Base-by-base conservation (phyloP, 2,113 vertebrate genomes). In the Brienomyrus longianalis region DNA sequence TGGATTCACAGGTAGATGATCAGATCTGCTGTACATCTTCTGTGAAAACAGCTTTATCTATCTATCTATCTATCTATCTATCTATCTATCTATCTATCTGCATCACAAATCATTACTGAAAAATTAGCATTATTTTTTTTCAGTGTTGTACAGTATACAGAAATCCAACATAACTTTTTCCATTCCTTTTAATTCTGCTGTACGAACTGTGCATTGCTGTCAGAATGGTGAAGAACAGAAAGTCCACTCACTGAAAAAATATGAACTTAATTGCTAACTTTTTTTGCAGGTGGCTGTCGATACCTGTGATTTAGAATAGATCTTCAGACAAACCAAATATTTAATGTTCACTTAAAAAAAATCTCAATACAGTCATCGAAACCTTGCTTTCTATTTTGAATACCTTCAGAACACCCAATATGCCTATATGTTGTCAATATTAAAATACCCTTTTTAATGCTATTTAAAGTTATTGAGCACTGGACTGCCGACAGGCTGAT, bases 21-120 rank as follows among this genome's bases (percentile, higher is more conserved):
- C 83, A 45, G 83, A 23, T 43, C 43, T 45, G 45, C 13, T 43
- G 15, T 43, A n/a, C 23, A 45, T 19, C 35, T 85, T n/a, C 19
- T 85, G 45, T 47, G 83, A 23, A 48, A 47, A 45, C 83, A 83
- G 2, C 11, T 77, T 3, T n/a, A 83, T 47, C 48, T 50, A 50
- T 50, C 48, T 50, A 86, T 84, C 80, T 84, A 84, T 84, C 80
- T 84, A 84, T 84, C 80, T 84, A 84, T 84, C 80, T 84, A 84
- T 84, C 80, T 84, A 48, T 83, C 80, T 83, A 83, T 83, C 27
- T 31, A 13, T 70, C 27, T 31, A 15, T 70, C 27, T 27, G 2
- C 6, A 66, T 17, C 15, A 21, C 17, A 54, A 54, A 54, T 59
- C 19, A 56, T 56, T 8, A n/a, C 59, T n/a, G 59, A 27, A 62